Evolutionary conservation across 2,113 vertebrate genomes (phyloP).

Genomic region (Hippocampus mohnikei): DNA sequence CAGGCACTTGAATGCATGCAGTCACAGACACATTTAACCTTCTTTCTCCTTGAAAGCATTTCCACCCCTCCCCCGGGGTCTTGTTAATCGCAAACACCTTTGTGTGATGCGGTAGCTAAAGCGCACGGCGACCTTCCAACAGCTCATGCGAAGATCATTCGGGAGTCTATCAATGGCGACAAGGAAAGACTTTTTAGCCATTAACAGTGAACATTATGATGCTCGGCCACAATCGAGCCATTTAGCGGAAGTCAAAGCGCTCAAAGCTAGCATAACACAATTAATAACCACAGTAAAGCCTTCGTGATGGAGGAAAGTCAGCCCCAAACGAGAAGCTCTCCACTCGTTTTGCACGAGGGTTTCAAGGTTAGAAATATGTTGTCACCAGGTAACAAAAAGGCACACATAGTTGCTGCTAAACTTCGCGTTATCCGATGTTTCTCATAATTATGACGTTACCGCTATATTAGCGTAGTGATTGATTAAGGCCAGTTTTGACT

Average conservation of each 20-base stretch:
- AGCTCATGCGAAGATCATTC: slow-evolving; percentile 3
- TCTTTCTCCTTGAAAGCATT: slow-evolving; percentile 22
- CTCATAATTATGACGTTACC: too few relatives aligned
- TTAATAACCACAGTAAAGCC: slow-evolving; percentile 28
- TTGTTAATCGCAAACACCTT: slow-evolving; percentile 27
- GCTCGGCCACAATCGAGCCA: slow-evolving; percentile 1
- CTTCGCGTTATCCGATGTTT: not conserved
- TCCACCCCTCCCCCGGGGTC: slow-evolving; percentile 20
- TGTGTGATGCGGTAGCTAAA: slow-evolving; percentile 8
- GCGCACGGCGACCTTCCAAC: not conserved
- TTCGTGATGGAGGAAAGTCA: slow-evolving; percentile 2
- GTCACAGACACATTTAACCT: slow-evolving; percentile 27
- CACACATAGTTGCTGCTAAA: not conserved
- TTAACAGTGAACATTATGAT: not conserved
- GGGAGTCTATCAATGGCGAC: too few relatives aligned
- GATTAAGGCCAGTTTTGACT: too few relatives aligned
- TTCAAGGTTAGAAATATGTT: not conserved
- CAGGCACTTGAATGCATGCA: slow-evolving; percentile 17
- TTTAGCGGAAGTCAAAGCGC: slow-evolving; percentile 6
- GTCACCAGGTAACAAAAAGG: not conserved
- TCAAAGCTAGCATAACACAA: slow-evolving; percentile 11
- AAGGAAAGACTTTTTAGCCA: not conserved
- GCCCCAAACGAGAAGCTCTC: not conserved
- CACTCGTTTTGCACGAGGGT: not conserved
- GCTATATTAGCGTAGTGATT: too few relatives aligned